Base-by-base conservation (phyloP, 1,140 invertebrate genomes). In the Drosophila eugracilis region DNA sequence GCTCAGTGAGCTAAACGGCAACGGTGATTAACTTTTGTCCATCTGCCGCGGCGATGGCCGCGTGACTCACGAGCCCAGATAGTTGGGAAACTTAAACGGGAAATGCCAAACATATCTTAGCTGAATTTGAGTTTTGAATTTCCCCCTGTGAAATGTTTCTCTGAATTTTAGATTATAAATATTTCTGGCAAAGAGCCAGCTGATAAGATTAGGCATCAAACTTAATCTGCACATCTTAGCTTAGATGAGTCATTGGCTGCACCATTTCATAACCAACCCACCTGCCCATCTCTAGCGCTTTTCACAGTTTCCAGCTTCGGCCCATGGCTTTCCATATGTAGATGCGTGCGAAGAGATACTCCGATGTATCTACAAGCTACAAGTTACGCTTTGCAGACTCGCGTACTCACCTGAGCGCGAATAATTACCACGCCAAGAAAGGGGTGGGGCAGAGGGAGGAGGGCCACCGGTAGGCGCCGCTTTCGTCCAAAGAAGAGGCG, bases 351-450 rank as follows among this genome's bases (percentile, higher is more conserved):
- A 21, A 53, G 74, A 78, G 83, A 81, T 86, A 86, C 65, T 75
- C 78, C 75, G 70, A 70, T 78, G 83, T 86, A 85, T 86, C 83
- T 86, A 75, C 83, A 89, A 86, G 74, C 70, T 83, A 88, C 83
- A 89, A 89, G 83, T 86, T 86, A 88, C 83, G 83, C 83, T 86
- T 86, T 86, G 75, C 65, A 75, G 83, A 89, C 84, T 81, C 83
- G 75, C 83, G 78, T 63, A 89, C 49, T 86, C 84, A 89, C 70
- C 83, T 86, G 84, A 86, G 75, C 83, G 83, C 83, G 83, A 86
- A 86, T 89, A 86, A 86, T 86, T 86, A 86, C 83, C 83, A 86
- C 84, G 78, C 75, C 55, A 72, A 44, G 58, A 39, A 36, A 36
- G 37, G 19, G 41, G 42, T 1, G 67, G 6, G 22, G 26, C 5